A percentile compares a stretch with the other conserved stretches of the same genome.
Evolutionary conservation across 2,113 vertebrate species (phyloP).

Genomic region (Burhinus bistriatus): DNA sequence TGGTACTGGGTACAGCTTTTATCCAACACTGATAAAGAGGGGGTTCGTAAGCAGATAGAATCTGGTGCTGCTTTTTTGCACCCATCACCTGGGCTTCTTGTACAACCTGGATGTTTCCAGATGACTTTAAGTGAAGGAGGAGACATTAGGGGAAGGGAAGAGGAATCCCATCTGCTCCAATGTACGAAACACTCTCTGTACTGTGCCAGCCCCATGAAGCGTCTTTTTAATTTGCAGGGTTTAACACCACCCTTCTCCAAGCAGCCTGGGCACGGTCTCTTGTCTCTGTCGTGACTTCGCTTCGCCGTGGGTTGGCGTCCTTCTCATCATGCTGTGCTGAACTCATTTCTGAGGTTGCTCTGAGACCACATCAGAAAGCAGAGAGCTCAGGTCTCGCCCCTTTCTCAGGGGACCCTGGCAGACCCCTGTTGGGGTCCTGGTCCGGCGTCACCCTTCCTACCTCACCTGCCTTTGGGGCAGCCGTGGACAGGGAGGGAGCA

Average conservation of each 20-base stretch:
- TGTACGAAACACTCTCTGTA: not conserved
- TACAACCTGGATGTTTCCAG: not conserved
- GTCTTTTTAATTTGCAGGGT: not conserved
- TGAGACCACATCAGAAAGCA: slow-evolving; percentile 1
- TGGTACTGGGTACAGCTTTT: not conserved
- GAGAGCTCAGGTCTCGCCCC: not conserved
- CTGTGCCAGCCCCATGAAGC: not conserved
- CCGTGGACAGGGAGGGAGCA: not conserved
- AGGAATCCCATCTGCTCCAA: not conserved
- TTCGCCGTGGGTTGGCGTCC: not conserved
- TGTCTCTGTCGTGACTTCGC: not conserved
- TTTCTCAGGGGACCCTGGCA: slow-evolving; percentile 1
- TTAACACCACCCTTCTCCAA: not conserved
- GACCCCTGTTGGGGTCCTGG: not conserved
- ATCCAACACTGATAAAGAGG: not conserved
- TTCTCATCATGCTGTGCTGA: slow-evolving; percentile 36
- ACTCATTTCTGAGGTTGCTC: slow-evolving; percentile 16
- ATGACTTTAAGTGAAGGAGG: not conserved
- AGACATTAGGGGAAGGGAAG: not conserved
- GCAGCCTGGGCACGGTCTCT: not conserved
- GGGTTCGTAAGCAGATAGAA: not conserved
- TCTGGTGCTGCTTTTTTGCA: not conserved
- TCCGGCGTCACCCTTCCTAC: slow-evolving; percentile 53
- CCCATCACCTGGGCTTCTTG: not conserved
- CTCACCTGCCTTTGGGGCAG: slow-evolving; percentile 51